Evolutionary conservation across 1,140 invertebrate genomes (phyloP).

Genomic region (Bombyx mori): ASM3026992v2 NC_085119.1:6478501-6479000

Average conservation of each 20-base stretch:
- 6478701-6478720: conserved; percentile 90
- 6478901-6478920: not conserved
- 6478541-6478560: too few species aligned
- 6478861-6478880: not conserved
- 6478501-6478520: too few species aligned
- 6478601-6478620: too few species aligned
- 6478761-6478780: conserved; percentile 93
- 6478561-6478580: too few species aligned
- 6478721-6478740: conserved; percentile 88
- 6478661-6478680: conserved; percentile 88
- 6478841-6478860: too few species aligned
- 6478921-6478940: too few species aligned
- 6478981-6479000: too few species aligned
- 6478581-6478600: too few species aligned
- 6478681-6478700: conserved; percentile 93
- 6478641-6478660: conserved; percentile 25
- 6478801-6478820: conserved; percentile 86
- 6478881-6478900: not conserved
- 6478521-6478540: too few species aligned
- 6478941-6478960: too few species aligned
- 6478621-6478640: conserved; percentile 4
- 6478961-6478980: too few species aligned
- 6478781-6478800: conserved; percentile 88
- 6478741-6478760: conserved; percentile 93
- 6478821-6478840: conserved; percentile 34